These are phyloP conservation scores for Columba guinea DNA, from an alignment of 2,797 vertebrate genomes.

Conservation along the genomic window DNA sequence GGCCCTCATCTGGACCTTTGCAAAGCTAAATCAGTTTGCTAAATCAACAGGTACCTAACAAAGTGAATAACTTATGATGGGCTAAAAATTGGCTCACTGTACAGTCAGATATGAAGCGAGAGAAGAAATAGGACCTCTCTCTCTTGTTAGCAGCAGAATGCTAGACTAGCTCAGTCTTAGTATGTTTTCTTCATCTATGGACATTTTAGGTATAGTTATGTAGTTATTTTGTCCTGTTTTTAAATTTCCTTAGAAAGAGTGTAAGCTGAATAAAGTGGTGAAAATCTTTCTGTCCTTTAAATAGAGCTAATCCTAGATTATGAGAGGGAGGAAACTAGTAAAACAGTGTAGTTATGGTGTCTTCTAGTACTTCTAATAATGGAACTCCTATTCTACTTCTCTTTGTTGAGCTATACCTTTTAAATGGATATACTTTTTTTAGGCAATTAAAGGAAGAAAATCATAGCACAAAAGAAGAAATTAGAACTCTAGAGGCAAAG, in stretches of 20 bases:
- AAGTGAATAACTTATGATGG: neutral
- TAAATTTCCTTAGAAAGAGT: neutral
- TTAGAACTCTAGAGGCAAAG: constrained; percentile 71
- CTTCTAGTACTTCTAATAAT: neutral
- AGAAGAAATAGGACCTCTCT: neutral
- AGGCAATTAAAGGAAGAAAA: constrained; percentile 83
- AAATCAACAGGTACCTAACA: neutral
- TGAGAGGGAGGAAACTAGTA: neutral
- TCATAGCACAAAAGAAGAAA: constrained; percentile 67
- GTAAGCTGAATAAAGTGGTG: neutral
- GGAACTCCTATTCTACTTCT: neutral
- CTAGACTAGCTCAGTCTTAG: neutral
- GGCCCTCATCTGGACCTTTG: neutral
- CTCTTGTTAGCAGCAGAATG: neutral
- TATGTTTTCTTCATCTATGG: neutral
- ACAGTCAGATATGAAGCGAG: neutral
- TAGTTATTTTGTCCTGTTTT: neutral
- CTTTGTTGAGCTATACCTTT: neutral
- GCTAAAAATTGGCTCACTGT: neutral
- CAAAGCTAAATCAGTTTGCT: neutral
- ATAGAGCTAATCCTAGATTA: neutral
- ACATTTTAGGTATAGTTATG: neutral
- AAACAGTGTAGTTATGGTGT: neutral
- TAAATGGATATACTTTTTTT: neutral
- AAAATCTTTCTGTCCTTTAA: neutral